Conservation (phyloP, 2,113 vertebrate species). For the Scalopus aquaticus region DNA sequence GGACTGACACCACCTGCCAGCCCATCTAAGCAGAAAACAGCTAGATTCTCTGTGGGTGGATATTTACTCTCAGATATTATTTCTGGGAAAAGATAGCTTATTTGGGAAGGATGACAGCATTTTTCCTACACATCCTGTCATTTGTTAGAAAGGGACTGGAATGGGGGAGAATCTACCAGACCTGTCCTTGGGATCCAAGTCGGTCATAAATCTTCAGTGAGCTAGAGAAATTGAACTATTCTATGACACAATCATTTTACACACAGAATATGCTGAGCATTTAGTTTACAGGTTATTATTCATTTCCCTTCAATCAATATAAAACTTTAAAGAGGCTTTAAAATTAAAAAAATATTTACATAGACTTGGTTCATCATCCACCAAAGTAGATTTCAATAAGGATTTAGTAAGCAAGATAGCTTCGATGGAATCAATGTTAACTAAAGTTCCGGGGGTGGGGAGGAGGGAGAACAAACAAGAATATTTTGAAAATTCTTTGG, state of each 20-base stretch:
- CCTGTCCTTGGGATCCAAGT: neutral
- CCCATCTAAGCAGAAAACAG: conserved; percentile 38
- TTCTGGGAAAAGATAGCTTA: conserved; percentile 60
- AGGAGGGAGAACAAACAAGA: neutral
- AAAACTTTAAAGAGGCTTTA: neutral
- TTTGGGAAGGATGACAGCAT: conserved; percentile 40
- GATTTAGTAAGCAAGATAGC: neutral
- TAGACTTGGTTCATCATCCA: neutral
- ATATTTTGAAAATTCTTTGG: neutral
- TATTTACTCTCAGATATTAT: conserved; percentile 58
- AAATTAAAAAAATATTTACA: neutral
- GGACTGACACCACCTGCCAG: conserved; percentile 47
- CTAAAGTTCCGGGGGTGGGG: neutral
- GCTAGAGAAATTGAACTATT: neutral
- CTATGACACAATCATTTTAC: neutral
- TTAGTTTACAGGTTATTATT: conserved; percentile 28
- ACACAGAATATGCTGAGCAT: neutral
- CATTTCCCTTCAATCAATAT: neutral
- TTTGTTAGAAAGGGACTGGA: neutral
- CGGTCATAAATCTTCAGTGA: conserved; percentile 31
- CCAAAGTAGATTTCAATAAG: neutral
- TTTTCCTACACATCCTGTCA: neutral
- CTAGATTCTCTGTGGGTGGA: conserved; percentile 6
- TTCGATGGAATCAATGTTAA: neutral
- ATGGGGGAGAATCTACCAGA: neutral